Percentiles rank a stretch among this genome's conserved stretches.
Evolutionary conservation across 2,113 vertebrate species (phyloP).

Genomic region (Strix uralensis): DNA sequence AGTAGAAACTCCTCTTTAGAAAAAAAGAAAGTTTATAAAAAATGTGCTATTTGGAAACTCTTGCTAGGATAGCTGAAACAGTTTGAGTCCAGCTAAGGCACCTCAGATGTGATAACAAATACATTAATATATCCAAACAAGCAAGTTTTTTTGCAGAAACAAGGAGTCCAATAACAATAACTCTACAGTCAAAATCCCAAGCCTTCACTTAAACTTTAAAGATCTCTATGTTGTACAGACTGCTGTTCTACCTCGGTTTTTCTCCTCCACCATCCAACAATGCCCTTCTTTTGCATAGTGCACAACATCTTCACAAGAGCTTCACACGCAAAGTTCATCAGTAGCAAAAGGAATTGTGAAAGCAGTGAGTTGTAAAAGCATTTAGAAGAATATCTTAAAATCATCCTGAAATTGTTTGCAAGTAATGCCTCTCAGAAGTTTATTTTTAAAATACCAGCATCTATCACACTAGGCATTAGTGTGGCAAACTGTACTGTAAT

Average conservation of each 20-base stretch:
- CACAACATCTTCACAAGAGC: not conserved
- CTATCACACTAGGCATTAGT: not conserved
- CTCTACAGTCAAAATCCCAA: not conserved
- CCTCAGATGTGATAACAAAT: not conserved
- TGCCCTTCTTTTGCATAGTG: not conserved
- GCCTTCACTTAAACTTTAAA: not conserved
- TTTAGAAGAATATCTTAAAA: not conserved
- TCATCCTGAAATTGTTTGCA: not conserved
- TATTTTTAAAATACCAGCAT: not conserved
- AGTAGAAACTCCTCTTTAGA: not conserved
- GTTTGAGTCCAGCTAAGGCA: not conserved
- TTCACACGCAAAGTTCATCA: not conserved
- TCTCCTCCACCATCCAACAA: not conserved
- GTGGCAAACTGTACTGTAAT: not conserved
- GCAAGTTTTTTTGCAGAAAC: not conserved
- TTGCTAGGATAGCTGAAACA: not conserved
- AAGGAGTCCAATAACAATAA: not conserved
- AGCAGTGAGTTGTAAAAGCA: not conserved
- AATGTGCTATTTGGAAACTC: not conserved
- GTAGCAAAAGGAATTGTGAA: not conserved
- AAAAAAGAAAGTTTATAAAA: not conserved
- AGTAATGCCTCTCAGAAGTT: not conserved
- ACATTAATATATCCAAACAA: not conserved
- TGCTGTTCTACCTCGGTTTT: not conserved
- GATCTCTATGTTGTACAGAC: not conserved